Conservation (phyloP, 2,888 invertebrate species). For the Monopis laevigella region DNA sequence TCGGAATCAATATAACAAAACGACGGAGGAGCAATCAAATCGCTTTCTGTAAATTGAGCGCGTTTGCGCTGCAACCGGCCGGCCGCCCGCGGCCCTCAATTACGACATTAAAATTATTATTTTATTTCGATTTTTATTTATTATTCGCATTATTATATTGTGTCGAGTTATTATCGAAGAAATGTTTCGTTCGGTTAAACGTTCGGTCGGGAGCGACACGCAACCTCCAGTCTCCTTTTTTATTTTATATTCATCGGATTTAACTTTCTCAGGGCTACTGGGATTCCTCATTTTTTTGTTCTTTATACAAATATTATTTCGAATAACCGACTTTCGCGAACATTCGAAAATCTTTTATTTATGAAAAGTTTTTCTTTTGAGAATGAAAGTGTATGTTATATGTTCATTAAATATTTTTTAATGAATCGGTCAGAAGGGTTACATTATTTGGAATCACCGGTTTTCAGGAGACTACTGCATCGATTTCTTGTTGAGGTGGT, state of each 20-base stretch:
- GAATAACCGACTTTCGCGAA: too few relatives aligned
- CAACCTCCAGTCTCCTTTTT: slow-evolving; percentile 35
- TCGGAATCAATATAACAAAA: slow-evolving; percentile 43
- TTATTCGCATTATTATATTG: slow-evolving; percentile 69
- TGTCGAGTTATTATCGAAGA: slow-evolving; percentile 67
- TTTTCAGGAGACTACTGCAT: too few relatives aligned
- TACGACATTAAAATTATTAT: slow-evolving; percentile 67
- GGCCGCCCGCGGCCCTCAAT: slow-evolving; percentile 54
- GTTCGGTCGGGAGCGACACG: slow-evolving; percentile 49
- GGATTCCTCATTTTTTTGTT: slow-evolving; percentile 9
- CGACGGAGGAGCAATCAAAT: slow-evolving; percentile 38
- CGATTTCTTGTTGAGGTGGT: too few relatives aligned
- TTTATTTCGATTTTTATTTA: slow-evolving; percentile 67
- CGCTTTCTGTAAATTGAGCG: slow-evolving; percentile 43
- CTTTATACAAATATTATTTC: too few relatives aligned
- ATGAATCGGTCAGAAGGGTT: too few relatives aligned
- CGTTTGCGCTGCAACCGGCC: slow-evolving; percentile 29
- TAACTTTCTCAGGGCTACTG: slow-evolving; percentile 44
- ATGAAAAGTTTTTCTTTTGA: too few relatives aligned
- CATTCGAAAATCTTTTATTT: too few relatives aligned
- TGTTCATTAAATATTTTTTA: too few relatives aligned
- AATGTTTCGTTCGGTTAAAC: slow-evolving; percentile 67
- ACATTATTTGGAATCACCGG: too few relatives aligned
- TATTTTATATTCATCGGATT: slow-evolving; percentile 35
- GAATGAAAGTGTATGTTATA: too few relatives aligned